Evolutionary conservation across 2,113 vertebrate genomes (phyloP).

Genomic region (Phasianus colchicus): DNA sequence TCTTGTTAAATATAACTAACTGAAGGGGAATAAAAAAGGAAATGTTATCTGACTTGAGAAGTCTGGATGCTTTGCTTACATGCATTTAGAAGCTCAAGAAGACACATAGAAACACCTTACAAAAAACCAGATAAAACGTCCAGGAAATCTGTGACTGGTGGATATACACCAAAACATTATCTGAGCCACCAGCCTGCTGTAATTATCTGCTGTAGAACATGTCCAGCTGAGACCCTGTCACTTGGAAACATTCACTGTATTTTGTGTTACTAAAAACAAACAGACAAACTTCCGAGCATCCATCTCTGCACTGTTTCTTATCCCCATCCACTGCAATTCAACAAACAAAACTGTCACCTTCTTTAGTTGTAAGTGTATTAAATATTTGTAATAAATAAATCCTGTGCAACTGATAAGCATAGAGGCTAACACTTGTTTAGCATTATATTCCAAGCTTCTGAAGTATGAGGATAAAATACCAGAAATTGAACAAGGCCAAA

Average conservation of each 20-base stretch:
- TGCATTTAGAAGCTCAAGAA: background rate
- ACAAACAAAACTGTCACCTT: background rate
- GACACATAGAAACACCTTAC: background rate
- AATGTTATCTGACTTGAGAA: background rate
- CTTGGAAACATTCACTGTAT: background rate
- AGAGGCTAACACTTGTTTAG: background rate
- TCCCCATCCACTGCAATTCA: background rate
- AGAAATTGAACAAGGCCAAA: background rate
- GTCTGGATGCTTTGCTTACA: background rate
- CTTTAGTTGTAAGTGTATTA: background rate
- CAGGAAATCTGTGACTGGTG: background rate
- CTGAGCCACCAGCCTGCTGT: background rate
- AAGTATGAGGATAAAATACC: background rate
- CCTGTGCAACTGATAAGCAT: background rate
- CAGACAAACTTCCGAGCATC: background rate
- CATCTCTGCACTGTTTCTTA: background rate
- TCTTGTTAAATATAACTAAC: background rate
- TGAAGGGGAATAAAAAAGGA: background rate
- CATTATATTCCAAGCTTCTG: background rate
- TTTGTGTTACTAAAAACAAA: constrained; percentile 5
- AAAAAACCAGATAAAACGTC: background rate
- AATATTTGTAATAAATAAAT: background rate
- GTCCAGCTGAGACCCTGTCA: background rate
- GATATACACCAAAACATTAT: background rate
- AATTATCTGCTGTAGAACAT: background rate